These are phyloP conservation scores for Mesorhabditis sp. DNA, from an alignment of 2,888 invertebrate genomes.

Conservation along the genomic window DNA sequence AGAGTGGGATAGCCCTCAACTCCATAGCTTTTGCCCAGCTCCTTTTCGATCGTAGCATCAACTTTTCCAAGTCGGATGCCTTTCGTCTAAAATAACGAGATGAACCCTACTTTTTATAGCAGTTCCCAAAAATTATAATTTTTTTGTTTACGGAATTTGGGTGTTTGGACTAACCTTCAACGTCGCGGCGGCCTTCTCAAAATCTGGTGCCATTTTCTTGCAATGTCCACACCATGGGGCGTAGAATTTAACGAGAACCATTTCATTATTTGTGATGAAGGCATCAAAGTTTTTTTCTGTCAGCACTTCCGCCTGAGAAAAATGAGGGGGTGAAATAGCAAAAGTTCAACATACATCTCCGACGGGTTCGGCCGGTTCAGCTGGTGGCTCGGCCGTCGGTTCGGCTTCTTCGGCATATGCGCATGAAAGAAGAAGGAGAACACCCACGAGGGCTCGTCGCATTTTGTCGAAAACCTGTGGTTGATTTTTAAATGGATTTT, in stretches of 20 bases:
- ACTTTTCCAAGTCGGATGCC: constrained; percentile 64
- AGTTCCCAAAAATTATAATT: constrained; percentile 20
- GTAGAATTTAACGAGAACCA: constrained; percentile 65
- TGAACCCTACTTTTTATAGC: not conserved
- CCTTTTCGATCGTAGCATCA: constrained; percentile 63
- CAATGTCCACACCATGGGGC: constrained; percentile 66
- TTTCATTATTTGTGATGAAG: constrained; percentile 58
- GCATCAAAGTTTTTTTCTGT: constrained; percentile 56
- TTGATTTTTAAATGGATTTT: too few relatives aligned
- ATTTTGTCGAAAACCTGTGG: too few relatives aligned
- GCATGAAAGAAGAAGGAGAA: too few relatives aligned
- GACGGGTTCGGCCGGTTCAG: too few relatives aligned
- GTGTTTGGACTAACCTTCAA: constrained; percentile 35
- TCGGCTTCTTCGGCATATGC: too few relatives aligned
- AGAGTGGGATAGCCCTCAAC: constrained; percentile 65
- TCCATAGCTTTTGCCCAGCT: constrained; percentile 62
- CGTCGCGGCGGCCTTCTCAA: constrained; percentile 63
- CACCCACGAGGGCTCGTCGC: too few relatives aligned
- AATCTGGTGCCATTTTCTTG: constrained; percentile 63
- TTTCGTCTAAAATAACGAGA: constrained; percentile 16
- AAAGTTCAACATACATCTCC: not conserved
- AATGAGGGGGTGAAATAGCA: constrained; percentile 5
- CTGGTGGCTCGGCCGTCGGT: too few relatives aligned
- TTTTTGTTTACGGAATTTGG: constrained; percentile 9
- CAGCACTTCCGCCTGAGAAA: constrained; percentile 26